These are phyloP conservation scores for Cinclus cinclus DNA, from an alignment of 2,113 vertebrate genomes.

Conservation along the genomic window DNA sequence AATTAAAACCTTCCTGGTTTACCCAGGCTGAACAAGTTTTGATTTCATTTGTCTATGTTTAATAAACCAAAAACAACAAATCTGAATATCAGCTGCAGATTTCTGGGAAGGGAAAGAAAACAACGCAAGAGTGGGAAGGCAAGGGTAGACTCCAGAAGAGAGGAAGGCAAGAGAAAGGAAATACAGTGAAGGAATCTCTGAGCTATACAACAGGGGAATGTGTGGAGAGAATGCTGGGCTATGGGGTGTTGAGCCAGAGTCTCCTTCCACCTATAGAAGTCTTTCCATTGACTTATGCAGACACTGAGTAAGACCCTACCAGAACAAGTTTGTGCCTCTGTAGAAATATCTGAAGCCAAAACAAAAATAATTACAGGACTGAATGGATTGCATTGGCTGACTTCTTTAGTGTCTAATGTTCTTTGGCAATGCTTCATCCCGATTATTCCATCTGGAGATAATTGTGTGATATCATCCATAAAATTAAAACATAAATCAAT, in stretches of 20 bases:
- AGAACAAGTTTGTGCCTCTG: conserved; percentile 19
- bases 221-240: background rate
- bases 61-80: background rate
- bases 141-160: background rate
- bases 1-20: background rate
- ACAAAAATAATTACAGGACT: conserved; percentile 74
- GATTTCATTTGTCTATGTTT: conserved; percentile 8
- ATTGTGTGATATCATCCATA: conserved; percentile 83
- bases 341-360: conserved; percentile 69
- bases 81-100: background rate
- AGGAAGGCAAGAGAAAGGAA: background rate
- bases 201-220: background rate
- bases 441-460: conserved; percentile 82
- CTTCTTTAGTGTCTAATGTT: conserved; percentile 68
- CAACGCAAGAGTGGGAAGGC: background rate
- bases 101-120: background rate
- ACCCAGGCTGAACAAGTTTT: background rate
- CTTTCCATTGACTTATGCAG: background rate
- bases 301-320: background rate
- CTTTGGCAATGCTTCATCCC: conserved; percentile 72
- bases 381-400: conserved; percentile 66
- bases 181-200: background rate
- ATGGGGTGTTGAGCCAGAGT: background rate
- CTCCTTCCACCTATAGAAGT: background rate
- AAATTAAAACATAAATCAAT: conserved; percentile 81